Conservation (phyloP, 2,888 invertebrate species). For the Rosalia funebris region DNA sequence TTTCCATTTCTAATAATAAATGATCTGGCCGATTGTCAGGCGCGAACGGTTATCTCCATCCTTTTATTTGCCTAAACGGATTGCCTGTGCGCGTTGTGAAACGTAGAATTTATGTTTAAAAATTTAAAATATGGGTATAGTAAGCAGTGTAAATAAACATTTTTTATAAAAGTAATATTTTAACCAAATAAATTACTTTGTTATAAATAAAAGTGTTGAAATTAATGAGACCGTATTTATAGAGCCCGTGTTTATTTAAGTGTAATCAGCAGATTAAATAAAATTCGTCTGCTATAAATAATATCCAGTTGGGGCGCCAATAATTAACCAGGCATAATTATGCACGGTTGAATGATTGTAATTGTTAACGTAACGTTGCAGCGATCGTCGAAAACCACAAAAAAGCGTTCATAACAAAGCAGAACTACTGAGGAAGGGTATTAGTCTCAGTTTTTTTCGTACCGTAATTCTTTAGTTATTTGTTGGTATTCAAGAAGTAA, state of each 20-base stretch:
- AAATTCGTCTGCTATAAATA: conserved; percentile 17
- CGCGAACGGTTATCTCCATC: too few relatives aligned
- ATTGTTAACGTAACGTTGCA: conserved; percentile 8
- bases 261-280: conserved; percentile 12
- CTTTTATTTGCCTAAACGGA: too few relatives aligned
- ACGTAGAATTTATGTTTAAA: too few relatives aligned
- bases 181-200: conserved; percentile 12
- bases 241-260: conserved; percentile 10
- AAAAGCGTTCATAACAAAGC: conserved; percentile 3
- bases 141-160: conserved; percentile 29
- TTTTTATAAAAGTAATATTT: conserved; percentile 6
- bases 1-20: too few relatives aligned
- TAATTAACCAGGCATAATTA: conserved; percentile 19
- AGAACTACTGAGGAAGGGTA: conserved; percentile 1
- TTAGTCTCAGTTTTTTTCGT: neutral
- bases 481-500: neutral
- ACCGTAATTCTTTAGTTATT: neutral
- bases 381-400: conserved; percentile 1
- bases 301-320: conserved; percentile 21
- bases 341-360: conserved; percentile 6
- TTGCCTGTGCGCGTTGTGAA: too few relatives aligned
- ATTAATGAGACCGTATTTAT: conserved; percentile 16
- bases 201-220: conserved; percentile 14
- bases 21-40: too few relatives aligned
- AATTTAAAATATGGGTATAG: conserved; percentile 22